phyloP scores from a whole-genome alignment of 2,888 invertebrate genomes.

The Leptinotarsa juncta region DNA sequence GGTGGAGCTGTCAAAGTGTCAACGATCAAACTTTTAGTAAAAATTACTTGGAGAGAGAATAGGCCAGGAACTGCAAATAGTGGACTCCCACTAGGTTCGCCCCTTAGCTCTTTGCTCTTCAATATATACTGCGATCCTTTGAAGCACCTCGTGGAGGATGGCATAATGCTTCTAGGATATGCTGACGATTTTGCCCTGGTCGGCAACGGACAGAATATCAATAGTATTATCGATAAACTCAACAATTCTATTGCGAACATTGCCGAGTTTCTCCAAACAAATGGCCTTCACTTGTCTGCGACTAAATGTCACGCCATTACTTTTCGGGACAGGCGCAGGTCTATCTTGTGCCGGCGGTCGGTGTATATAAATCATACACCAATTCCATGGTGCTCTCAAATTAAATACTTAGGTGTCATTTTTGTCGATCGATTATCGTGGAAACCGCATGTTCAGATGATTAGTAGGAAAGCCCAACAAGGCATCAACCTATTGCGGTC shows the following conservation, averaged over 20 bases:
- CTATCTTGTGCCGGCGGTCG: neutral
- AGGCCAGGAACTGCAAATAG: neutral
- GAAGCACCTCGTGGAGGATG: neutral
- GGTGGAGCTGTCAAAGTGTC: too few relatives aligned
- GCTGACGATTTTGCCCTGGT: neutral
- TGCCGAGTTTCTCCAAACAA: neutral
- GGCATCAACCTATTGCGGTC: conserved; percentile 10
- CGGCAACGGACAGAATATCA: neutral
- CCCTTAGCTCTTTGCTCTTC: conserved; percentile 9
- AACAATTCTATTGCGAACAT: neutral
- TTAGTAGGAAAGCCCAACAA: neutral
- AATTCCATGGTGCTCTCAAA: conserved; percentile 1
- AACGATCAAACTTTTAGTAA: too few relatives aligned
- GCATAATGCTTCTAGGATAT: neutral
- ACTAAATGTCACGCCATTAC: neutral
- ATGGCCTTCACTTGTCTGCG: neutral
- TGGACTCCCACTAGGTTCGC: conserved; percentile 15
- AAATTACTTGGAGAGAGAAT: neutral
- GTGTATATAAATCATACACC: conserved; percentile 1
- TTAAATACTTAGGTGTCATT: conserved; percentile 11
- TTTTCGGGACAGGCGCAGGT: neutral
- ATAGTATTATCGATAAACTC: neutral
- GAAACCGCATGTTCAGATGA: conserved; percentile 17
- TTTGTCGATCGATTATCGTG: conserved; percentile 1
- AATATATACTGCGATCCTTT: conserved; percentile 9